These are phyloP conservation scores for Halcyon leucocephala DNA, from an alignment of 2,797 vertebrate genomes.

Conservation along the genomic window DNA sequence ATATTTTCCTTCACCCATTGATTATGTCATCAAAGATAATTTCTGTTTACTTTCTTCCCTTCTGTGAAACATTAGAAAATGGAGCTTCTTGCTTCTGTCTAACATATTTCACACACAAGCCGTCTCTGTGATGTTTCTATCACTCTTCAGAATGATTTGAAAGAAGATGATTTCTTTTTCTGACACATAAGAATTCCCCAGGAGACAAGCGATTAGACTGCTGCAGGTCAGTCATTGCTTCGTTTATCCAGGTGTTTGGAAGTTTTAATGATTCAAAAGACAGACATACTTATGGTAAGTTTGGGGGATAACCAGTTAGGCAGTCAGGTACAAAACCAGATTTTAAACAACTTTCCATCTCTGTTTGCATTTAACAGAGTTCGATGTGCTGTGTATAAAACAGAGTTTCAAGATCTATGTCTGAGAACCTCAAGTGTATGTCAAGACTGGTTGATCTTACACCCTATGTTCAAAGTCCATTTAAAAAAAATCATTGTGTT, in stretches of 20 bases:
- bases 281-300: background rate
- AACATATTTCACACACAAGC: slow-evolving; percentile 12
- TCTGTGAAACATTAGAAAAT: slow-evolving; percentile 50
- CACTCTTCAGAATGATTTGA: background rate
- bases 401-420: background rate
- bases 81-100: background rate
- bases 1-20: slow-evolving; percentile 56
- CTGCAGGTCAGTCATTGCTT: background rate
- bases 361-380: background rate
- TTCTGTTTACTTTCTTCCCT: slow-evolving; percentile 61
- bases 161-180: background rate
- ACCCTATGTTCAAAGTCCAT: background rate
- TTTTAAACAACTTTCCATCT: background rate
- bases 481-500: background rate
- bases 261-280: background rate
- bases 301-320: background rate
- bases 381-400: background rate
- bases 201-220: background rate
- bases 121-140: background rate
- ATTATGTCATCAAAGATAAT: slow-evolving; percentile 61
- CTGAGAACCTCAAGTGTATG: background rate
- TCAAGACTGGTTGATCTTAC: accelerated
- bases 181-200: background rate
- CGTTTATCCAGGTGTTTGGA: background rate
- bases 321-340: background rate